Percentiles rank a stretch among this genome's conserved stretches.
Evolutionary conservation across 2,113 vertebrate genomes (phyloP).

Genomic region (Ploceus nigricollis): DNA sequence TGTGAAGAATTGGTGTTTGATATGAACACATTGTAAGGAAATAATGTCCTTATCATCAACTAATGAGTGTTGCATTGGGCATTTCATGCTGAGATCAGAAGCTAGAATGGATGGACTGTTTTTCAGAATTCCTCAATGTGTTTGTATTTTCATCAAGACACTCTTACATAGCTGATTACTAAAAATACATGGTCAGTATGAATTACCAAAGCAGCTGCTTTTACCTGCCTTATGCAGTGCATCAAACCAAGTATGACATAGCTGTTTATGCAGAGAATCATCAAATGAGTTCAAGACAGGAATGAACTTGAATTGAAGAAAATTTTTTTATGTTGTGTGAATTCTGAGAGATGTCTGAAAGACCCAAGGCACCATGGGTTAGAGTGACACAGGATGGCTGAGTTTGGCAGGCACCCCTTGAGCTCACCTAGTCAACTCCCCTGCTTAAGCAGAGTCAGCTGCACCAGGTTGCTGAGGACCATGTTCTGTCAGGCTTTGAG

Average conservation of each 20-base stretch:
- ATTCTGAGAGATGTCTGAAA: neutral
- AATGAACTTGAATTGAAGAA: neutral
- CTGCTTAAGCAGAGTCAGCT: neutral
- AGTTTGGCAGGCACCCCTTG: neutral
- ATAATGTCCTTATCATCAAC: neutral
- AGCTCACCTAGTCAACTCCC: rapidly evolving
- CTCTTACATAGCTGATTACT: neutral
- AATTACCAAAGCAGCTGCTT: neutral
- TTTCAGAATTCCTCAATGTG: neutral
- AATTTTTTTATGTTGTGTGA: neutral
- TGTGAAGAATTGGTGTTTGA: neutral
- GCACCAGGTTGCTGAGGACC: neutral
- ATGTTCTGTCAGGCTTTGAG: neutral
- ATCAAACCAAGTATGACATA: neutral
- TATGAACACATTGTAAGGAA: neutral
- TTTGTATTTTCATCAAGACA: neutral
- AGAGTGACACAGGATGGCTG: neutral
- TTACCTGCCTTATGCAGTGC: neutral
- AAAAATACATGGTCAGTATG: neutral
- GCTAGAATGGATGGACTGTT: neutral
- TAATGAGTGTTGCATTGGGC: neutral
- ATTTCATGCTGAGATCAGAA: neutral
- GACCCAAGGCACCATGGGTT: neutral
- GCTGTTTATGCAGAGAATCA: neutral
- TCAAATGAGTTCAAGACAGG: neutral